phyloP scores from a whole-genome alignment of 2,797 vertebrate genomes.

The Mycteria americana region DNA sequence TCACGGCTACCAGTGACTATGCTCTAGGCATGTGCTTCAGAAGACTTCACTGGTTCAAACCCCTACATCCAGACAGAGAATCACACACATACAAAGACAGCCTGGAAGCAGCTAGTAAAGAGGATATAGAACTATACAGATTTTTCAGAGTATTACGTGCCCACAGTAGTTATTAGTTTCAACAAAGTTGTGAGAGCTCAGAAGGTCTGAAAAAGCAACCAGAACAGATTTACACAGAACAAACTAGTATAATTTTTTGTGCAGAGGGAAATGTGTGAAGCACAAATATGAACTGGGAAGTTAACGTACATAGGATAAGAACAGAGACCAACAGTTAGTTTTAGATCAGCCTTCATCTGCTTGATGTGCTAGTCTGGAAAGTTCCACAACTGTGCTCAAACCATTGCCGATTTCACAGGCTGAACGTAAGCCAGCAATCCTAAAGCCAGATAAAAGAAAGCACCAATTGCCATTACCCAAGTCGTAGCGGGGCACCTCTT shows the following conservation, averaged over 20 bases:
- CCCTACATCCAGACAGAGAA: neutral
- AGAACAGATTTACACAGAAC: neutral
- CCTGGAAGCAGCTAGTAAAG: neutral
- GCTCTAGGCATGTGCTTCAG: neutral
- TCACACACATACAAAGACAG: neutral
- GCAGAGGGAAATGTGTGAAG: neutral
- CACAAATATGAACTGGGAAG: neutral
- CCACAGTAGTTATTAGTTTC: neutral
- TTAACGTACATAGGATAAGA: neutral
- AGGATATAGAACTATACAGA: neutral
- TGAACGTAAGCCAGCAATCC: neutral
- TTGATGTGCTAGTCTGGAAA: neutral
- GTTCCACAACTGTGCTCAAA: neutral
- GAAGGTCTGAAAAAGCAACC: neutral
- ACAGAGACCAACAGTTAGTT: neutral
- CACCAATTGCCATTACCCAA: slow-evolving; percentile 82
- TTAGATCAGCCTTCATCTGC: neutral
- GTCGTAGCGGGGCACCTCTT: slow-evolving; percentile 86
- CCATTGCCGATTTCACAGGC: fast-evolving
- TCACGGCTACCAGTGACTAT: fast-evolving
- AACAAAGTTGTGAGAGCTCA: neutral
- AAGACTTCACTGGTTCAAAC: neutral
- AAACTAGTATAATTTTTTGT: neutral
- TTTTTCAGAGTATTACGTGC: neutral
- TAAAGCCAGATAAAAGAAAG: neutral